A percentile compares a stretch with the other conserved stretches of the same genome.
These are phyloP conservation scores for Acestrorhynchus altus DNA, from an alignment of 2,797 vertebrate genomes.

Conservation along the genomic window DNA sequence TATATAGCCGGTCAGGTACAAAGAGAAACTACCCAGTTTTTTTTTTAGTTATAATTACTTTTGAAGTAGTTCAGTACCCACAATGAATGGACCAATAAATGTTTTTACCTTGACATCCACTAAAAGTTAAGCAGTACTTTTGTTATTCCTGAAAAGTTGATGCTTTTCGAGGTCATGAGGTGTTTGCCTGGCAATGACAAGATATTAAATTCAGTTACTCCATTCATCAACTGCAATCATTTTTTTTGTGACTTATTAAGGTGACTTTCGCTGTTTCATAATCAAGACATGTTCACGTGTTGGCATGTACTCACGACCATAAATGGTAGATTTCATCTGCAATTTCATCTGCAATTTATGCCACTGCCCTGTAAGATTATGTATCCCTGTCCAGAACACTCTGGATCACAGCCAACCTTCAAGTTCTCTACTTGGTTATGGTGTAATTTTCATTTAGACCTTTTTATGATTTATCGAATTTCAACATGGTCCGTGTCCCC, in stretches of 20 bases:
- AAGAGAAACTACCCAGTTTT: too few species aligned
- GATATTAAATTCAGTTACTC: neutral
- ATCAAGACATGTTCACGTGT: neutral
- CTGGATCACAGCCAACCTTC: slow-evolving; percentile 29
- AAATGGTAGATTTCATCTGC: slow-evolving; percentile 2
- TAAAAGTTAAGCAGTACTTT: too few species aligned
- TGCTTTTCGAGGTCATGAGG: neutral
- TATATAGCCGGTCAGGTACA: too few species aligned
- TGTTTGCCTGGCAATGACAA: too few species aligned
- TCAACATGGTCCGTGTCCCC: slow-evolving; percentile 16
- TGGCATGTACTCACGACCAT: neutral
- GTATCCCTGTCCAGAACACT: neutral
- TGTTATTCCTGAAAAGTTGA: too few species aligned
- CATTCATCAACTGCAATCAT: too few species aligned
- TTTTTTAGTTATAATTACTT: too few species aligned
- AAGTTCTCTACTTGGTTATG: slow-evolving; percentile 31
- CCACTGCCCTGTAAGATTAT: slow-evolving; percentile 19
- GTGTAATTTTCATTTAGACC: slow-evolving; percentile 47
- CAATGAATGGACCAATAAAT: too few species aligned
- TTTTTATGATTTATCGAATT: slow-evolving; percentile 55
- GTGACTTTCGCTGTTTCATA: too few species aligned
- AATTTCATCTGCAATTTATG: slow-evolving; percentile 18
- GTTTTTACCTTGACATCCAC: too few species aligned
- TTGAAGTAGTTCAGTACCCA: too few species aligned
- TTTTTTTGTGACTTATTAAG: too few species aligned